A percentile compares a stretch with the other conserved stretches of the same genome.
Conservation (phyloP, 2,797 vertebrate species). For the Artibeus jamaicensis region DNA sequence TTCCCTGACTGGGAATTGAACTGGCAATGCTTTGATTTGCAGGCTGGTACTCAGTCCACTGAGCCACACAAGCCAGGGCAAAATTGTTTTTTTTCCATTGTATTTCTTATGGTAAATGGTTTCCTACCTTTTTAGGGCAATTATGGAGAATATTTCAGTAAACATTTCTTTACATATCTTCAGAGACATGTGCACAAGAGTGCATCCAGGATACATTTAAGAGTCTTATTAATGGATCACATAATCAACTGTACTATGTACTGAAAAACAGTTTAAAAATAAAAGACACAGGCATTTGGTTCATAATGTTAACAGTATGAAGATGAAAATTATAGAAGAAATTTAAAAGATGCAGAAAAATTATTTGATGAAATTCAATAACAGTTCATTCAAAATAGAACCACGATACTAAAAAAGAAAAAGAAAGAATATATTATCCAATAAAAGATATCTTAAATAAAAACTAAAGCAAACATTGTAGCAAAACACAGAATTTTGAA, state of each 20-base stretch:
- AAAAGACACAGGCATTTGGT: not conserved
- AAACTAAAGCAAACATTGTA: not conserved
- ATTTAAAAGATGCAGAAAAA: not conserved
- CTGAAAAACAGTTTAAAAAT: not conserved
- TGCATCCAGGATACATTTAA: not conserved
- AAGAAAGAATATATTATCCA: not conserved
- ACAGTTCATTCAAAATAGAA: not conserved
- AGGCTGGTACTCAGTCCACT: no score
- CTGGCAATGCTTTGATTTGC: no score
- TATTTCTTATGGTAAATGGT: not conserved
- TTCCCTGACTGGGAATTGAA: no score
- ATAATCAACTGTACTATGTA: not conserved
- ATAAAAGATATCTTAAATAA: not conserved
- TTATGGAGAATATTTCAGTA: not conserved
- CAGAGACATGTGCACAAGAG: not conserved
- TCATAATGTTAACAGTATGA: not conserved
- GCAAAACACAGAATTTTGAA: not conserved
- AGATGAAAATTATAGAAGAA: not conserved
- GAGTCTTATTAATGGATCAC: not conserved
- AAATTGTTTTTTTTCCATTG: not conserved
- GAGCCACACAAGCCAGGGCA: no score
- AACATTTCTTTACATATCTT: not conserved
- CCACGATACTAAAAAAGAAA: not conserved
- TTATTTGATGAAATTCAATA: not conserved
- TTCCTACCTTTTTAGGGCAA: not conserved